Evolutionary conservation across 2,113 vertebrate genomes (phyloP).

Genomic region (Limanda limanda): DNA sequence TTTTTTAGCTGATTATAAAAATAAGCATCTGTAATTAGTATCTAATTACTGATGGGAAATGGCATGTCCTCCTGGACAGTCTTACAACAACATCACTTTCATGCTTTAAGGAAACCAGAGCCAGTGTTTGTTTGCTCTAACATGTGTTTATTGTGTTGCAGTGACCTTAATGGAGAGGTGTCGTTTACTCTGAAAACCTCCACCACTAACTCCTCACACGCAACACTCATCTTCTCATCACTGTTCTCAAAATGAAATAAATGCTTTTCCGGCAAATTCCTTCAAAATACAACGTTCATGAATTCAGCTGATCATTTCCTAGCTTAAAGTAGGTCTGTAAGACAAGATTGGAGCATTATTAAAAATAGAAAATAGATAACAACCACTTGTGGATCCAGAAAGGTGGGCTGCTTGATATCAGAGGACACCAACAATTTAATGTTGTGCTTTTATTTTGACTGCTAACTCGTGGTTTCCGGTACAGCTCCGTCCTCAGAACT

Average conservation of each 20-base stretch:
- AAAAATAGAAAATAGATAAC: accelerated
- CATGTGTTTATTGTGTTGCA: background rate
- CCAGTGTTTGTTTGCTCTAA: background rate
- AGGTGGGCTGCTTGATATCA: background rate
- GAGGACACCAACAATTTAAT: background rate
- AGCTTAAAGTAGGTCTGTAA: background rate
- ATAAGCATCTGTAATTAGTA: too few species aligned
- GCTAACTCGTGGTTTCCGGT: background rate
- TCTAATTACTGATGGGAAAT: too few species aligned
- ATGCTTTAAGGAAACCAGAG: background rate
- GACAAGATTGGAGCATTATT: background rate
- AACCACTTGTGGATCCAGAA: background rate
- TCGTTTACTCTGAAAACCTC: constrained; percentile 1
- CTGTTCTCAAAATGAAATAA: background rate
- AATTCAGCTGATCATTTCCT: background rate
- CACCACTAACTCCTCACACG: background rate
- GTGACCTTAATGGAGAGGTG: background rate
- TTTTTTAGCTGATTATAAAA: too few species aligned
- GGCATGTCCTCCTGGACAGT: background rate
- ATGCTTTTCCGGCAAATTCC: background rate
- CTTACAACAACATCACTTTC: background rate
- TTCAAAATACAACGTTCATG: constrained; percentile 24
- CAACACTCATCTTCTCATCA: background rate
- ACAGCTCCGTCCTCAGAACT: accelerated
- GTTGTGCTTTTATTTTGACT: constrained; percentile 32